Evolutionary conservation across 2,797 vertebrate genomes (phyloP), one percentile per base, ranked within the genome.

Genomic region (Falco berigora): DNA sequence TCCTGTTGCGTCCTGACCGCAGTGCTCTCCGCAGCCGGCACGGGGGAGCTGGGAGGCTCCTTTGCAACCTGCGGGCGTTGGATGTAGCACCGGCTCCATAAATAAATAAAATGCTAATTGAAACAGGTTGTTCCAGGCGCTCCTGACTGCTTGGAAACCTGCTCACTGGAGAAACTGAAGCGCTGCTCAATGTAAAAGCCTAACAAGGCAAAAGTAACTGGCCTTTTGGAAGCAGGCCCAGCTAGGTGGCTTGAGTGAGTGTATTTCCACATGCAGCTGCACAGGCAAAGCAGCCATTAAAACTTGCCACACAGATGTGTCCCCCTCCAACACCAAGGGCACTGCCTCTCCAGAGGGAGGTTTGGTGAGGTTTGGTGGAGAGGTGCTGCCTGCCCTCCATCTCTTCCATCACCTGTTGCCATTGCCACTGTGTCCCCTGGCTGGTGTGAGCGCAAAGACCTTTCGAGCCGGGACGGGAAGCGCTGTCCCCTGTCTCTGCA

Each of bases 21-120:
- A 52, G 72, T 20, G 44, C 49, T 89, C 64, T 63, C 56, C 4
- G 14, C 69, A 88, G 84, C 25, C 1, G 0, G 18, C 3, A 6
- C 5, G 18, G 59, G 66, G 76, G 38, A 78, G 73, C 69, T 75
- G 69, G 74, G 52, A 84, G 92, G 77, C 84, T 95, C 74, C 89
- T 90, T n/a, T 47, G n/a, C 18, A 40, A 27, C 50, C 59, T 0
- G 0, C 61, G 17, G 69, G 59, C 11, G 0, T 77, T 92, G 82
- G 46, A 82, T 52, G 17, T 66, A 86, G 62, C 0, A 0, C 67
- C 46, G 75, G 17, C 46, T 38, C 79, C 85, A 89, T 95, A 88
- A 95, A 90, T 96, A 95, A 96, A 83, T 94, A 79, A 96, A 95
- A 91, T 67, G 85, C 68, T 94, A 80, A 89, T 87, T 6, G 28